Evolutionary conservation across 2,113 vertebrate species (phyloP).

Genomic region (Macroglossus sobrinus): DNA sequence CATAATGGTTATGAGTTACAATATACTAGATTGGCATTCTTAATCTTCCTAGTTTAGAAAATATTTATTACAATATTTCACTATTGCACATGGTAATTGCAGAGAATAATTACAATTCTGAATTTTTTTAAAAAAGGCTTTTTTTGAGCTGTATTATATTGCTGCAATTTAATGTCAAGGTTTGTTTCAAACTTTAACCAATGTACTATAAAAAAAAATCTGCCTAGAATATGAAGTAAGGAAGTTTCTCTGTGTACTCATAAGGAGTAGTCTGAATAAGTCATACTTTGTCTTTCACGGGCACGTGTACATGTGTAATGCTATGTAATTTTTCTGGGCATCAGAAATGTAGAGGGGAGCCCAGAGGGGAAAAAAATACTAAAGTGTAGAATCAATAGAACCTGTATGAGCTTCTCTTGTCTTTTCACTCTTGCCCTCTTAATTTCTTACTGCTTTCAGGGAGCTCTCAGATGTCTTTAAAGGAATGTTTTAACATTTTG

Average conservation of each 20-base stretch:
- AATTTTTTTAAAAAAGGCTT: conserved; percentile 14
- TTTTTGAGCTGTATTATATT: not conserved
- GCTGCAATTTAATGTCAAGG: not conserved
- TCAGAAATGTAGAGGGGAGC: not conserved
- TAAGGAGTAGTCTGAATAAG: not conserved
- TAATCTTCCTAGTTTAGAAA: not conserved
- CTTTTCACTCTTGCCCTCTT: not conserved
- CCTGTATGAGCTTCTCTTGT: not conserved
- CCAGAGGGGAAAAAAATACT: not conserved
- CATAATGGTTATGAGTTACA: not conserved
- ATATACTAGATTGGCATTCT: not conserved
- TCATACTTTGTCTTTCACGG: not conserved
- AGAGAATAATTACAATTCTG: conserved; percentile 1
- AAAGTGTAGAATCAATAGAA: not conserved
- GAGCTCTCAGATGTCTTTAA: not conserved
- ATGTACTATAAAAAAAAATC: not conserved
- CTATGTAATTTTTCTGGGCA: not conserved
- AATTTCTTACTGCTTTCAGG: not conserved
- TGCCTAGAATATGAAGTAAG: not conserved
- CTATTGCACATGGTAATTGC: not conserved
- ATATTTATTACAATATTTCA: conserved; percentile 1
- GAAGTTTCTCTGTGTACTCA: not conserved
- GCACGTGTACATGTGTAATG: not conserved
- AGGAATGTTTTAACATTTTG: not conserved
- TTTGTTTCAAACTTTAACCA: conserved; percentile 25